Percentiles rank a stretch among this genome's conserved stretches.
Conservation (phyloP, 2,113 vertebrate species). For the Zonotrichia leucophrys region DNA sequence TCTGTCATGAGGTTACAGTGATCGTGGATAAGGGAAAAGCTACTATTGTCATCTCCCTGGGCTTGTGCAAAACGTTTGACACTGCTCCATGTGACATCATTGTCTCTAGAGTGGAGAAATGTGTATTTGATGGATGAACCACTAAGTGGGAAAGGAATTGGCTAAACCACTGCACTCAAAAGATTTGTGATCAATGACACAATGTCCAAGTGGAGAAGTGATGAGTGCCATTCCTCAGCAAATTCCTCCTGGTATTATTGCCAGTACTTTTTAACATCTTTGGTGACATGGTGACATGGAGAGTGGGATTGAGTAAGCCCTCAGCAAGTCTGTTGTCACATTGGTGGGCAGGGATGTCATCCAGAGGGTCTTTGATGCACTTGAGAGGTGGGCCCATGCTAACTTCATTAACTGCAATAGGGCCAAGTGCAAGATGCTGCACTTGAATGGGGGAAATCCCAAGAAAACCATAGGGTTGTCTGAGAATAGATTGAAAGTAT, state of each 20-base stretch:
- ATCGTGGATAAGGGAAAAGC: background rate
- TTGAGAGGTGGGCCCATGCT: background rate
- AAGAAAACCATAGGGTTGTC: background rate
- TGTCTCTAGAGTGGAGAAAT: background rate
- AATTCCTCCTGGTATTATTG: background rate
- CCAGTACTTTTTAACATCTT: background rate
- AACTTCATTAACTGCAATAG: background rate
- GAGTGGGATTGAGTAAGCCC: background rate
- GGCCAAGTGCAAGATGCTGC: background rate
- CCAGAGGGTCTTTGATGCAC: background rate
- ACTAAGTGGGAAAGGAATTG: background rate
- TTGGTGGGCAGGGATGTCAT: no score
- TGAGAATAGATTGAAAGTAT: background rate
- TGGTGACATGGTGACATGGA: background rate
- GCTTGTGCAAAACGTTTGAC: background rate
- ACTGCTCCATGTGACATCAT: no score
- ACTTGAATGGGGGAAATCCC: background rate
- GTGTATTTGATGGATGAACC: background rate
- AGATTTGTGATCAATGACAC: background rate
- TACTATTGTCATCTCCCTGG: background rate
- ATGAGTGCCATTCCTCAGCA: background rate
- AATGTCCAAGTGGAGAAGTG: background rate
- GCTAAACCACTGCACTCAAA: background rate
- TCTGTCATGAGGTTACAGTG: background rate
- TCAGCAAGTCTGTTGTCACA: background rate